A percentile compares a stretch with the other conserved stretches of the same genome.
Evolutionary conservation across 1,140 invertebrate genomes (phyloP).

Genomic region (Camponotus pennsylvanicus): DNA sequence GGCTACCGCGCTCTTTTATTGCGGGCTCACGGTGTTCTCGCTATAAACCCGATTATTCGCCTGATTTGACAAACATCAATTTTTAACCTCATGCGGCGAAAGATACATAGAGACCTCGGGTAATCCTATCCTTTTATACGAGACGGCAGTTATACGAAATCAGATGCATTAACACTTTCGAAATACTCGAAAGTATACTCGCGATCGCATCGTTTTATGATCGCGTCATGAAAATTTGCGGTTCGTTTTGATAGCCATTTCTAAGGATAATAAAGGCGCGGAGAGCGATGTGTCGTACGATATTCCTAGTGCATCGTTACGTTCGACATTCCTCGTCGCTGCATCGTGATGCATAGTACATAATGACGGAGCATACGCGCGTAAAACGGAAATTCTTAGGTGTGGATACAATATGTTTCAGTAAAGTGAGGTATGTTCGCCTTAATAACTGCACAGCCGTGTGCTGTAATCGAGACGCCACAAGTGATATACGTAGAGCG

Average conservation of each 20-base stretch:
- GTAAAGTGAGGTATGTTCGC: conserved; percentile 43
- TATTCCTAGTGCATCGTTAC: not conserved
- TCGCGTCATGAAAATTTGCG: conserved; percentile 25
- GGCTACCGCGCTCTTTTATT: conserved; percentile 50
- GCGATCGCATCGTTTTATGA: not conserved
- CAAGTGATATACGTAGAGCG: conserved; percentile 29
- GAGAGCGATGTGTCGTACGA: not conserved
- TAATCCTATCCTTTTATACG: not conserved
- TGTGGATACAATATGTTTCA: conserved; percentile 34
- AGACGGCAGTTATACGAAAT: not conserved
- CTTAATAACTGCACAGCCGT: conserved; percentile 43
- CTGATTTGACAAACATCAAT: conserved; percentile 58
- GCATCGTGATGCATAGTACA: not conserved
- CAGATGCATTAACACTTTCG: conserved; percentile 25
- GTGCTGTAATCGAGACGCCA: conserved; percentile 51
- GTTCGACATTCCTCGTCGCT: not conserved
- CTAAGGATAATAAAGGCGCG: not conserved
- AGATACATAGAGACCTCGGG: not conserved
- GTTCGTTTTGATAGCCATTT: not conserved
- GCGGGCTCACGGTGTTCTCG: not conserved
- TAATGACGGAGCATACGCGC: not conserved
- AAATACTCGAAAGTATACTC: not conserved
- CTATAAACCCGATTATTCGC: conserved; percentile 65
- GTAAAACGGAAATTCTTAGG: not conserved
- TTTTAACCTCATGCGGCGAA: conserved; percentile 43